Base-by-base conservation (phyloP, 2,888 invertebrate species). In the Acleris literana region DNA sequence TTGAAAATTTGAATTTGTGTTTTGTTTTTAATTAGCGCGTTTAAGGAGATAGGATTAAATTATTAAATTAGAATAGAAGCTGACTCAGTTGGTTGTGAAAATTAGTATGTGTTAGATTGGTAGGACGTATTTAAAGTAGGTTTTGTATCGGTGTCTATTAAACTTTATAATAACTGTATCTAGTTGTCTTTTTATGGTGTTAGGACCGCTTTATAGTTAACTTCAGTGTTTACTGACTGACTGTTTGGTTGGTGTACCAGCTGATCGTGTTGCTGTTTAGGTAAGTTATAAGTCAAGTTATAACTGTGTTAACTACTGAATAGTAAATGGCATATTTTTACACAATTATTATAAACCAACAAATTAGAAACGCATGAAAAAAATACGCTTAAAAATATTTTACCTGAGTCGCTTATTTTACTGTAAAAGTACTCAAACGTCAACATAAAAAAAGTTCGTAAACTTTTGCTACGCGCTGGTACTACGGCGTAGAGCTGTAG, bases 1-100 rank as follows among this genome's bases (percentile, higher is more conserved):
- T 43, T 49, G 49, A 49, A 51, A 63, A 53, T 49, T 52, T 20
- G 22, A 17, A 55, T 25, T 55, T 20, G 33, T 56, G 25, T 16
- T 25, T 43, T 60, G 13, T 63, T 43, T 43, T 49, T 43, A 55
- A 22, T 17, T 55, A 55, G 54, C 48, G 58, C 58, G 55, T 59
- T 65, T 51, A 17, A n/a, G 22, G 39, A 52, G 59, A 33, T 57
- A 52, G 69, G 71, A 69, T 54, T 72, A 75, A 70, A 70, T 71
- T 68, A 69, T 54, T 72, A 75, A 70, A 70, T 71, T 68, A 69
- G 69, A 70, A 68, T 61, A 63, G 74, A 77, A 70, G 83, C 83
- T 83, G 71, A 82, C 84, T 84, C 84, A 83, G 72, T 73, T 72
- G 84, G 84, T 84, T 84, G 84, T 84, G 84, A 84, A 75, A 70